A percentile compares a stretch with the other conserved stretches of the same genome.
Conservation (phyloP, 2,888 invertebrate genomes). For the Therioaphis trifolii region DNA sequence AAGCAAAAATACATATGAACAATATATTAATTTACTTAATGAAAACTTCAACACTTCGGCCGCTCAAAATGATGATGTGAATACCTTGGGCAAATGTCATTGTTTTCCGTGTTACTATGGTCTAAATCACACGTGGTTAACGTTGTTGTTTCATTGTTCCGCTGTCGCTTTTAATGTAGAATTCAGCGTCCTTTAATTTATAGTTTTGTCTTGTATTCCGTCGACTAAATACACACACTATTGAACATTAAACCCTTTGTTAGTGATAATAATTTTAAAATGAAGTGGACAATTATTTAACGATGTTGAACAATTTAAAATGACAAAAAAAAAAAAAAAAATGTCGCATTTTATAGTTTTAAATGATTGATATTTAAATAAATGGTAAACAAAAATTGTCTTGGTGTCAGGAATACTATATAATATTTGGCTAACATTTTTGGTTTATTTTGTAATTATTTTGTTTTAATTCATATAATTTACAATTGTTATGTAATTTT, state of each 20-base stretch:
- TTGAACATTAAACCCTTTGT: not conserved
- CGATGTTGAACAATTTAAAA: not conserved
- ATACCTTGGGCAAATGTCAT: not conserved
- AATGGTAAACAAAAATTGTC: too few relatives aligned
- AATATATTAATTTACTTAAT: too few relatives aligned
- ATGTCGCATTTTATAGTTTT: too few relatives aligned
- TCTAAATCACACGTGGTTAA: constrained; percentile 3
- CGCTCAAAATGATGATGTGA: not conserved
- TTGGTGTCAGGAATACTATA: too few relatives aligned
- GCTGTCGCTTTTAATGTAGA: constrained; percentile 3
- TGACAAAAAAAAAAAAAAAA: not conserved
- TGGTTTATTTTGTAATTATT: too few relatives aligned
- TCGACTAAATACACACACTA: not conserved
- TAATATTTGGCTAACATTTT: too few relatives aligned
- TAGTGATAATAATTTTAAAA: not conserved
- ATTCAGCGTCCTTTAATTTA: not conserved
- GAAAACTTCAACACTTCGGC: not conserved
- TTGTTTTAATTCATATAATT: too few relatives aligned
- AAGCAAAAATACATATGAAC: not conserved
- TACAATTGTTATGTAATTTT: too few relatives aligned
- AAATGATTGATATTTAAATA: too few relatives aligned
- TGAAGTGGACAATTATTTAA: not conserved
- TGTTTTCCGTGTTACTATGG: not conserved
- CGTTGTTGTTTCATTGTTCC: not conserved
- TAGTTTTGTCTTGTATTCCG: not conserved